Evolutionary conservation across 2,113 vertebrate genomes (phyloP).

Genomic region (Protomyctophum bolini): DNA sequence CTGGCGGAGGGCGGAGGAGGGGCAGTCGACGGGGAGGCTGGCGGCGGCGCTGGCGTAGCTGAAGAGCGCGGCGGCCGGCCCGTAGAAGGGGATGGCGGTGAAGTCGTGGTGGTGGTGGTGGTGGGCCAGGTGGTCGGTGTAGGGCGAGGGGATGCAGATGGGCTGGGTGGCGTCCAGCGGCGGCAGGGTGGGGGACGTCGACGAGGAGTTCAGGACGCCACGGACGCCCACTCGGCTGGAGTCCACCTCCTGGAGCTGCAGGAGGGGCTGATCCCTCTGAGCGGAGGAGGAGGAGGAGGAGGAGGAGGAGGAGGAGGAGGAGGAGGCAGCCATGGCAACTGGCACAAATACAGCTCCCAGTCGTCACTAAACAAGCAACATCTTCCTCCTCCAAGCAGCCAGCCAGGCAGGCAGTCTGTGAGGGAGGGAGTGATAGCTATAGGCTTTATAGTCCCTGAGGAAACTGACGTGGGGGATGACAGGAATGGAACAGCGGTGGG

Average conservation of each 20-base stretch:
- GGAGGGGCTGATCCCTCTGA: conserved; percentile 60
- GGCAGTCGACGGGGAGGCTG: conserved; percentile 73
- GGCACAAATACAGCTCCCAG: background rate
- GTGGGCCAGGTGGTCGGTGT: conserved; percentile 83
- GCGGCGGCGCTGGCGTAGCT: conserved; percentile 79
- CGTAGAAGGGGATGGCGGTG: conserved; percentile 85
- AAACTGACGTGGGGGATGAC: background rate
- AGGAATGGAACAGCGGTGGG: background rate
- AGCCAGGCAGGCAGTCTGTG: too few species aligned
- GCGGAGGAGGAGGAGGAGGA: too few species aligned
- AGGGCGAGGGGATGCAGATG: conserved; percentile 88
- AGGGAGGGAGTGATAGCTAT: too few species aligned
- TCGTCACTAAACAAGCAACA: conserved; percentile 23
- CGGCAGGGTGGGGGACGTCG: conserved; percentile 74
- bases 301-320: too few species aligned
- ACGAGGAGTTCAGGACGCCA: conserved; percentile 76
- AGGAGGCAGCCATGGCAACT: conserved; percentile 66
- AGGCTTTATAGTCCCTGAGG: background rate
- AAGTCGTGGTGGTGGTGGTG: conserved; percentile 90
- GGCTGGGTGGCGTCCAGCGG: conserved; percentile 80
- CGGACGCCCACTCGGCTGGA: conserved; percentile 77
- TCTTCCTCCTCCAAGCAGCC: conserved; percentile 9
- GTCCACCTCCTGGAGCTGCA: conserved; percentile 81
- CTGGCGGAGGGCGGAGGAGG: conserved; percentile 76
- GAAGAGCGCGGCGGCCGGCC: conserved; percentile 83